These are phyloP conservation scores for Garra rufa DNA, from an alignment of 2,113 vertebrate genomes.

Conservation along the genomic window DNA sequence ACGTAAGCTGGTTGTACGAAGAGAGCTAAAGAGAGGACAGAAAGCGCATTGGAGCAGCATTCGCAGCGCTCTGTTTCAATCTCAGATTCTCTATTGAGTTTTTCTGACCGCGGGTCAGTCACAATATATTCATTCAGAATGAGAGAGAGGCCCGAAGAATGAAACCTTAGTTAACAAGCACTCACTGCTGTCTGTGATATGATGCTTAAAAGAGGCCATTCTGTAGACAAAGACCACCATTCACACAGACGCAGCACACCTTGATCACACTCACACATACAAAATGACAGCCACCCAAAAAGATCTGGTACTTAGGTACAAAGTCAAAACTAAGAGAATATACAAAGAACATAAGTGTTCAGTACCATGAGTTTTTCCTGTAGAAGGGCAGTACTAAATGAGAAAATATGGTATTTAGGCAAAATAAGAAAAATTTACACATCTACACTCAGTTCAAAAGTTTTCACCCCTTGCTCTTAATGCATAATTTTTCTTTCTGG, in stretches of 20 bases:
- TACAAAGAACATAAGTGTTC: background rate
- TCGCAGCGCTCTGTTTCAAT: background rate
- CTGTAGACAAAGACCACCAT: constrained; percentile 17
- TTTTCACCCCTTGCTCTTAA: too few species aligned
- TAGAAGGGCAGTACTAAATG: too few species aligned
- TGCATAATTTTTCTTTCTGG: too few species aligned
- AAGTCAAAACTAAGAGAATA: background rate
- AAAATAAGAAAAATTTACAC: too few species aligned
- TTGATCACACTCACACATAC: constrained; percentile 8
- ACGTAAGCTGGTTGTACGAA: constrained; percentile 14
- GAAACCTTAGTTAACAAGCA: constrained; percentile 15
- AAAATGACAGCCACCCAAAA: background rate
- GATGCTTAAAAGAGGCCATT: constrained; percentile 28
- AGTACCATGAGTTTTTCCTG: too few species aligned
- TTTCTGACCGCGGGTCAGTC: constrained; percentile 28
- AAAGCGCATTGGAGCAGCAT: background rate
- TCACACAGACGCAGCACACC: constrained; percentile 20
- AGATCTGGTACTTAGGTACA: background rate
- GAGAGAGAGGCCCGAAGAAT: constrained; percentile 4
- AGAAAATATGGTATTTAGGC: too few species aligned
- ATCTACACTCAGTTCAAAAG: too few species aligned
- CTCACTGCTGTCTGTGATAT: constrained; percentile 38
- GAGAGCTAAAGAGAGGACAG: constrained; percentile 29
- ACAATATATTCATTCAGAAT: constrained; percentile 44
- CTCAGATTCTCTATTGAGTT: constrained; percentile 15